Evolutionary conservation across 1,140 invertebrate genomes (phyloP).

Genomic region (Macrobrachium nipponense): DNA sequence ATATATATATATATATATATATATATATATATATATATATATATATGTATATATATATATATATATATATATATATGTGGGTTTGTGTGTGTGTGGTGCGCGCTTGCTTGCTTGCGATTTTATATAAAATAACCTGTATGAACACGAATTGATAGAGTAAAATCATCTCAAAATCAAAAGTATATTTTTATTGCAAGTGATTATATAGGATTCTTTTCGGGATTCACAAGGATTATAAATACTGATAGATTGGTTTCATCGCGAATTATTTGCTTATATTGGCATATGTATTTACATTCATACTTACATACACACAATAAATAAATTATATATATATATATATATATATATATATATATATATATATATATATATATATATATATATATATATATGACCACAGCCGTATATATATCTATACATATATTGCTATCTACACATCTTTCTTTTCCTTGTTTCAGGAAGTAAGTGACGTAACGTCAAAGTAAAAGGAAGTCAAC

Average conservation of each 20-base stretch:
- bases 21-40: background rate
- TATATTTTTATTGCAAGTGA: too few species aligned
- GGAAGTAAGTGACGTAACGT: background rate
- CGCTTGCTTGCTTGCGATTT: background rate
- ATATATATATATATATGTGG: background rate
- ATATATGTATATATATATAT: background rate
- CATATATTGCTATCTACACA: background rate
- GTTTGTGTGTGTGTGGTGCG: background rate
- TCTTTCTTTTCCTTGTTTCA: background rate
- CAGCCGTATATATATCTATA: background rate
- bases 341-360: background rate
- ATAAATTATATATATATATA: slow-evolving; percentile 2
- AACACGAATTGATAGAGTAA: too few species aligned
- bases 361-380: slow-evolving; percentile 6
- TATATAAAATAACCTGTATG: too few species aligned
- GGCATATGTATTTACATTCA: slow-evolving; percentile 14
- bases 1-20: slow-evolving; percentile 1
- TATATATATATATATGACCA: slow-evolving; percentile 8
- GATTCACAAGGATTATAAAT: too few species aligned
- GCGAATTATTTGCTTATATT: background rate
- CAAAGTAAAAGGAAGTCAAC: background rate
- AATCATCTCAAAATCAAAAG: too few species aligned
- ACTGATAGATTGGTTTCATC: too few species aligned
- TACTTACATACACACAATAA: too few species aligned
- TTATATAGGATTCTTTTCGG: too few species aligned